phyloP scores from a whole-genome alignment of 2,113 vertebrate genomes.

The Taurulus bubalis region DNA sequence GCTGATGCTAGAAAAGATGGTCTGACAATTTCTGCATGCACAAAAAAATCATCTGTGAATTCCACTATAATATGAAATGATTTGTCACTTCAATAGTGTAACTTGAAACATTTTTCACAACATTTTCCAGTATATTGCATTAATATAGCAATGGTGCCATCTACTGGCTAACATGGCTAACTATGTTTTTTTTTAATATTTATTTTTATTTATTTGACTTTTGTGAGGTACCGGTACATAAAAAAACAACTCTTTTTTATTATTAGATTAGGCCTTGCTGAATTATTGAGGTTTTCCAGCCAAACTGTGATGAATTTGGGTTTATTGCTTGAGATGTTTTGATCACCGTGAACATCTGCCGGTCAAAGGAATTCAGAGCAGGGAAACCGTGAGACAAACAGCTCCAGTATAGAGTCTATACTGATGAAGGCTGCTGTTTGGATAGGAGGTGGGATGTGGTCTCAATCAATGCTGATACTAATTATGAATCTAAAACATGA shows the following conservation, averaged over 20 bases:
- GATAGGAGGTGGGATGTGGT: neutral
- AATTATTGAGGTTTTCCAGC: neutral
- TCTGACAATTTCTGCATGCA: neutral
- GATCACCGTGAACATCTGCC: neutral
- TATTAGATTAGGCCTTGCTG: neutral
- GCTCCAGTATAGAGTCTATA: no score
- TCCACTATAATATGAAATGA: neutral
- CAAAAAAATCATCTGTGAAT: neutral
- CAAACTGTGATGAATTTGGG: neutral
- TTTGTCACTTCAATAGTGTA: neutral
- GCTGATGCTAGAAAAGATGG: neutral
- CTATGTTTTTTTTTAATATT: neutral
- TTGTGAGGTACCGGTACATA: neutral
- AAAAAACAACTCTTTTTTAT: no score
- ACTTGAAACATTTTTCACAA: neutral
- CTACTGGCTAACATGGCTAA: conserved; percentile 41
- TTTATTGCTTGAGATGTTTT: neutral
- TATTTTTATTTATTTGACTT: neutral
- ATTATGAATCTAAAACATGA: neutral
- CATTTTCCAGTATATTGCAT: neutral
- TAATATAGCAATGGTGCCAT: conserved; percentile 43
- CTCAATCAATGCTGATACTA: neutral
- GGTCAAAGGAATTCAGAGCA: neutral
- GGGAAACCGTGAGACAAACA: neutral
- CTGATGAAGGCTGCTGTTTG: neutral